These are phyloP conservation scores for Palythoa caribaeorum DNA, from an alignment of 92 coral and sea anemone genomes.

Conservation along the genomic window DNA sequence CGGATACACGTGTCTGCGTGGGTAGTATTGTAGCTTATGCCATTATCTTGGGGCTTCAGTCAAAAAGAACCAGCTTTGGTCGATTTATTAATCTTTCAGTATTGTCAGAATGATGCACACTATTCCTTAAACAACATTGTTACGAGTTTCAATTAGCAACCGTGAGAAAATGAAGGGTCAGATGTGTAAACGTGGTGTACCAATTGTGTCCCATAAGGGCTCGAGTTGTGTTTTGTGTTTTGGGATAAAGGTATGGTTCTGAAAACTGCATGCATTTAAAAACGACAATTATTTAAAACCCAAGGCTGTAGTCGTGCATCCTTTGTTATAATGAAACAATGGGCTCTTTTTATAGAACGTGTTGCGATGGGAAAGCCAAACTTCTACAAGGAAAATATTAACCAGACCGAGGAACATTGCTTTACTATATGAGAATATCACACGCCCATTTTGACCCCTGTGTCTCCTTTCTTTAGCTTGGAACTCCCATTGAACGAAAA, in stretches of 20 bases:
- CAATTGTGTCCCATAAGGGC: slow-evolving; percentile 73
- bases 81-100: slow-evolving; percentile 79
- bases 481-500: background rate
- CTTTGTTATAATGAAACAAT: slow-evolving; percentile 89
- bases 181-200: slow-evolving; percentile 76
- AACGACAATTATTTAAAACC: slow-evolving; percentile 90
- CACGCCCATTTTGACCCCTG: slow-evolving; percentile 46
- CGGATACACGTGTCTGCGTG: slow-evolving; percentile 62
- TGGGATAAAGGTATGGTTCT: slow-evolving; percentile 55
- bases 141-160: slow-evolving; percentile 59
- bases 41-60: slow-evolving; percentile 76
- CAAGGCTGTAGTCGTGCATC: slow-evolving; percentile 88
- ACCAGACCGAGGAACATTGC: background rate
- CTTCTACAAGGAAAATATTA: slow-evolving; percentile 29
- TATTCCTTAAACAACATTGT: slow-evolving; percentile 81
- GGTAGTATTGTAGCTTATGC: slow-evolving; percentile 60
- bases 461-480: background rate
- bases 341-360: slow-evolving; percentile 91
- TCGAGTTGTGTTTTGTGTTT: slow-evolving; percentile 72
- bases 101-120: slow-evolving; percentile 78
- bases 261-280: slow-evolving; percentile 65
- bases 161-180: slow-evolving; percentile 76
- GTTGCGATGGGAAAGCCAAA: slow-evolving; percentile 76
- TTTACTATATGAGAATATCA: background rate
- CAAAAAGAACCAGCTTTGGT: slow-evolving; percentile 86